These are phyloP conservation scores for Rhynchotus rufescens DNA, from an alignment of 2,797 vertebrate species.

Conservation along the genomic window DNA sequence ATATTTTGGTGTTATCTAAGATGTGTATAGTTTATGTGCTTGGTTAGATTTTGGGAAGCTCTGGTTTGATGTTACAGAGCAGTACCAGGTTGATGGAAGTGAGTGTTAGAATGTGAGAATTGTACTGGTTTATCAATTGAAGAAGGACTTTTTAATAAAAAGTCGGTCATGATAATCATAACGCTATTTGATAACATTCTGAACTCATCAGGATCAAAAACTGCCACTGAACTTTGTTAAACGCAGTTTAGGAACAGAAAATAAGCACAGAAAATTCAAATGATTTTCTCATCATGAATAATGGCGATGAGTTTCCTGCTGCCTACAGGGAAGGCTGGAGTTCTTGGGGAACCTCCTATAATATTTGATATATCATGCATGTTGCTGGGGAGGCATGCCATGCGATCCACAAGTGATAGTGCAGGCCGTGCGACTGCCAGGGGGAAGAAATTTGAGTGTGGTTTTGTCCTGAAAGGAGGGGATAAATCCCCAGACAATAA, in stretches of 20 bases:
- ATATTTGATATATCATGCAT: background rate
- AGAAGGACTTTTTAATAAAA: slow-evolving; percentile 22
- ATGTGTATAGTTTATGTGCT: background rate
- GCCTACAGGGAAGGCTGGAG: background rate
- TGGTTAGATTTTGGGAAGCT: slow-evolving; percentile 39
- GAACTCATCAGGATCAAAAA: background rate
- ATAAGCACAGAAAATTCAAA: background rate
- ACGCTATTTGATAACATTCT: background rate
- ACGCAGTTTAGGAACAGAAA: background rate
- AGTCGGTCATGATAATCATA: background rate
- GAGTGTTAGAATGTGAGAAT: slow-evolving; percentile 34
- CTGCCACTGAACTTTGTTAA: background rate
- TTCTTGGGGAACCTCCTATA: background rate
- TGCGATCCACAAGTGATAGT: background rate
- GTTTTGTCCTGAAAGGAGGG: background rate
- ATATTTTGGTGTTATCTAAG: background rate
- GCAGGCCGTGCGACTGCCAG: background rate
- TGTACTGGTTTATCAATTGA: background rate
- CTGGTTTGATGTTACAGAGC: background rate
- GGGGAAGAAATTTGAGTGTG: background rate
- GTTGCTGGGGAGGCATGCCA: background rate
- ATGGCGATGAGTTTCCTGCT: background rate
- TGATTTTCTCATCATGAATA: background rate
- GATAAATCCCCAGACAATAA: background rate
- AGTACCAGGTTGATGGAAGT: background rate